Evolutionary conservation across 2,888 invertebrate genomes (phyloP).

Genomic region (Temnothorax rugatulus): DNA sequence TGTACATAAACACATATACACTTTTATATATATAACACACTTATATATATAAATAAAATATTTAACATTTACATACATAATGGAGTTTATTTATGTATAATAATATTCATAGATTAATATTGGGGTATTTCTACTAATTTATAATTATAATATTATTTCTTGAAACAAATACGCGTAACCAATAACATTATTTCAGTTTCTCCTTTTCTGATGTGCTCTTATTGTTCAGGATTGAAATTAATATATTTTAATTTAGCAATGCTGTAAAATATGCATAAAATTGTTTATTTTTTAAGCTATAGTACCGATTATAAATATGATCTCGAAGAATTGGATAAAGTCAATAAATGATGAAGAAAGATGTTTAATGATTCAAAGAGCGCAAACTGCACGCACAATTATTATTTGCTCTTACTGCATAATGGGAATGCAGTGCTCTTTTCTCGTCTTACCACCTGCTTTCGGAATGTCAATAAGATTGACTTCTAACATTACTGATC

Average conservation of each 20-base stretch:
- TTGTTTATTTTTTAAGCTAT: slow-evolving; percentile 42
- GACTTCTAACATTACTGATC: slow-evolving; percentile 14
- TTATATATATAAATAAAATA: too few species aligned
- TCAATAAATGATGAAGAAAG: slow-evolving; percentile 37
- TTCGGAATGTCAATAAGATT: slow-evolving; percentile 9
- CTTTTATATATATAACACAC: too few species aligned
- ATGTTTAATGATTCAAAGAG: slow-evolving; percentile 50
- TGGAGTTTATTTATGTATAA: too few species aligned
- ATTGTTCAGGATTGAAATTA: too few species aligned
- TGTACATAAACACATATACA: too few species aligned
- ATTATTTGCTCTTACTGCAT: not conserved
- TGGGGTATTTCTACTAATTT: too few species aligned
- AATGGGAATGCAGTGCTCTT: not conserved
- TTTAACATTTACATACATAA: too few species aligned
- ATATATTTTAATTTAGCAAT: not conserved
- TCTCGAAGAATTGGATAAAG: slow-evolving; percentile 57
- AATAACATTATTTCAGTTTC: too few species aligned
- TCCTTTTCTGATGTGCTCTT: too few species aligned
- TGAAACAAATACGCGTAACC: too few species aligned
- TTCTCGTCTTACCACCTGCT: not conserved
- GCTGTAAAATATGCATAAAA: not conserved
- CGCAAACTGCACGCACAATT: slow-evolving; percentile 8
- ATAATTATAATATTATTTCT: too few species aligned
- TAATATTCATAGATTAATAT: too few species aligned
- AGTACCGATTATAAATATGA: slow-evolving; percentile 50